Conservation (phyloP, 2,113 vertebrate species). For the Bombycilla garrulus region DNA sequence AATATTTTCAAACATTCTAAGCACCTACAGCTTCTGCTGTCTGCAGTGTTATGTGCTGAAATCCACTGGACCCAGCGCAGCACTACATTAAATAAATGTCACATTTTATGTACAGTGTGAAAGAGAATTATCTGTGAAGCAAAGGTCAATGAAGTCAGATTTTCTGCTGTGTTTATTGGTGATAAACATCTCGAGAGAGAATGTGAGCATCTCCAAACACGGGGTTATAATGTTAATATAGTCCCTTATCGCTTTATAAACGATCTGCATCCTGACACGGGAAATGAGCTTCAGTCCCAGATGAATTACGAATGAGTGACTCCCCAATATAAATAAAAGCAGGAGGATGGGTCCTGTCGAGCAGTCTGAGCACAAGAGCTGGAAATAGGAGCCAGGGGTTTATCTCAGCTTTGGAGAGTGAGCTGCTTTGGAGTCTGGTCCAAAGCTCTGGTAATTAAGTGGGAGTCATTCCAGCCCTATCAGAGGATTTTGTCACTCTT, state of each 20-base stretch:
- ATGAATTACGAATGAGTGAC: slow-evolving; percentile 27
- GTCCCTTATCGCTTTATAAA: slow-evolving; percentile 35
- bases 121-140: slow-evolving; percentile 6
- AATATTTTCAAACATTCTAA: background rate
- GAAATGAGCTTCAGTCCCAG: slow-evolving; percentile 31
- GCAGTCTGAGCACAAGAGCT: slow-evolving; percentile 2
- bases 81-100: background rate
- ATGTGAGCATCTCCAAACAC: slow-evolving; percentile 39
- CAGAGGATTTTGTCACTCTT: slow-evolving; percentile 44
- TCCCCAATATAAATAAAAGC: slow-evolving; percentile 50
- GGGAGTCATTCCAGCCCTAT: slow-evolving; percentile 42
- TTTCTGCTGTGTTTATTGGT: background rate
- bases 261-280: slow-evolving; percentile 36
- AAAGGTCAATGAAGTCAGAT: slow-evolving; percentile 30
- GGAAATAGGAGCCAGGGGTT: slow-evolving; percentile 38
- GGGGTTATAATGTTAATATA: background rate
- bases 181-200: slow-evolving; percentile 11
- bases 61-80: background rate
- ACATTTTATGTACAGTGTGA: background rate
- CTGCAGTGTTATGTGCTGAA: background rate
- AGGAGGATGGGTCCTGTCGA: background rate
- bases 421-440: slow-evolving; percentile 29
- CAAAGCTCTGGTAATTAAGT: slow-evolving; percentile 36
- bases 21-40: background rate
- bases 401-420: slow-evolving; percentile 48